A percentile compares a stretch with the other conserved stretches of the same genome.
Conservation (phyloP, 1,140 invertebrate genomes). For the Lysiphlebus fabarum region DNA sequence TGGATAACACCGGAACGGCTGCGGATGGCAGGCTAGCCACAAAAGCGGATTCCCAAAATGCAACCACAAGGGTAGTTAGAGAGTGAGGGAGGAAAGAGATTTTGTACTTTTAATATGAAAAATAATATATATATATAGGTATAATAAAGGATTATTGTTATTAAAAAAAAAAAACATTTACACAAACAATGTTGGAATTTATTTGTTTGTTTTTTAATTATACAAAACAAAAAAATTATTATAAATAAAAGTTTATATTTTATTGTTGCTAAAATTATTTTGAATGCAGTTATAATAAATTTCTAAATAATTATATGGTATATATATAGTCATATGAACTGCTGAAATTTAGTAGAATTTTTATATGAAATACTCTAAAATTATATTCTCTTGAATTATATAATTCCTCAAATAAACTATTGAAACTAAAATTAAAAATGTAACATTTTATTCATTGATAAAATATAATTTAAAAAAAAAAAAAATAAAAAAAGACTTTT, state of each 20-base stretch:
- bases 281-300: too few species aligned
- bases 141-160: too few species aligned
- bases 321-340: too few species aligned
- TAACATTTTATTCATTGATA: too few species aligned
- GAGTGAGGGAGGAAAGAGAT: not conserved
- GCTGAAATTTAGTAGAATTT: too few species aligned
- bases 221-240: too few species aligned
- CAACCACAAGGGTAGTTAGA: conserved; percentile 33
- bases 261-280: too few species aligned
- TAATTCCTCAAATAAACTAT: not conserved
- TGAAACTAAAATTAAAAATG: too few species aligned
- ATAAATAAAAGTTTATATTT: too few species aligned
- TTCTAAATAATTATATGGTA: too few species aligned
- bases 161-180: not conserved
- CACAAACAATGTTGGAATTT: not conserved
- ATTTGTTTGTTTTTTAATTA: not conserved
- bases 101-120: conserved; percentile 26
- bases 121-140: too few species aligned
- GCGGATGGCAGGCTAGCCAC: conserved; percentile 40
- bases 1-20: conserved; percentile 34
- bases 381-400: not conserved
- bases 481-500: not conserved
- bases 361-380: not conserved
- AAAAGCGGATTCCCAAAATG: conserved; percentile 46
- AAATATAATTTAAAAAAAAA: too few species aligned